Evolutionary conservation across 1,140 invertebrate genomes (phyloP), one percentile per base, ranked within the genome.

Genomic region (Druon quercuslanigerum): DNA sequence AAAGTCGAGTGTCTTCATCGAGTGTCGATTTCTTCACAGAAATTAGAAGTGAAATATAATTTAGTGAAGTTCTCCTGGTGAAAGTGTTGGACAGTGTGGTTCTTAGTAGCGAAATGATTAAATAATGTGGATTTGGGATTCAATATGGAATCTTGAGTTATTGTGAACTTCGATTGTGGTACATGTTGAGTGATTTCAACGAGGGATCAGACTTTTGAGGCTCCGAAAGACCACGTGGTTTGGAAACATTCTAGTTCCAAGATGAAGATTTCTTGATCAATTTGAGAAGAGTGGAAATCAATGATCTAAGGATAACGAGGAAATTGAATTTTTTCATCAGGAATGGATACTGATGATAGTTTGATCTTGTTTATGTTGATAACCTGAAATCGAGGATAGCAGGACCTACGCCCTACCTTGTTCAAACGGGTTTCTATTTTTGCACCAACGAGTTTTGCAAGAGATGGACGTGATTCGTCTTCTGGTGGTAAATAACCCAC

Each of bases 351-450:
- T 54, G 16, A 54, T 46, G 40, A 46, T 46, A 46, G 40, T 46
- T 46, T 9, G 9, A 46, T 46, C 40, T 54, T 54, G 52, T 54
- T 17, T 17, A n/a, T 17, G 2, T 54, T 9, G n/a, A 9, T 54
- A 19, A 8, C 8, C n/a, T 54, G n/a, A 16, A 54, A n/a, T 54
- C 17, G 52, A 54, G 52, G 52, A 54, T 54, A n/a, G 16, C n/a
- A 54, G 52, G 17, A 9, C 17, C 19, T 20, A 8, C 56, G 20
- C 3, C 56, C 19, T 20, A 46, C 40, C 40, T 46, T 46, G 7
- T 8, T 20, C 5, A 82, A 85, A 84, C 83, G 57, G 83, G 83
- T 85, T 84, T 80, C 72, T 73, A 75, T 83, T 84, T 85, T 84
- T 83, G 77, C 82, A 78, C 78, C 83, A 83, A 84, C 83, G 83